Base-by-base conservation (phyloP, 2,113 vertebrate species). In the Stegostoma tigrinum region DNA sequence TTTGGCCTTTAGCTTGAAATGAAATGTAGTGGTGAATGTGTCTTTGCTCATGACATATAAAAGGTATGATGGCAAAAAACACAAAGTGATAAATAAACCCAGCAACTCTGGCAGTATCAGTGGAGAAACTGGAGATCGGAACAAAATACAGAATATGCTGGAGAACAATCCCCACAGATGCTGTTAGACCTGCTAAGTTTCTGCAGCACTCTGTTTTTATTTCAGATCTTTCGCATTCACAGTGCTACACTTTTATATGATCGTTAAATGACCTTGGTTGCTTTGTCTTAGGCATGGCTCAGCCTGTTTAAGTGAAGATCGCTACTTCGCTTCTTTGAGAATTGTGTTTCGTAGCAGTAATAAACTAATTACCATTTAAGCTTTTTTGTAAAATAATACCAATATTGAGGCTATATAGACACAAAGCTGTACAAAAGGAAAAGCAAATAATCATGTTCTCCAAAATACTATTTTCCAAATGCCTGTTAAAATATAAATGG, bases 1-100 rank as follows among this genome's bases (percentile, higher is more conserved):
- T 66, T 93, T 5, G 61, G 67, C 89, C 89, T 93, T 93, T 93
- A 23, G 89, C 61, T 93, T 93, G 89, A 38, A 93, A 66, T 93
- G 89, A 64, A 93, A 93, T 93, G 23, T 93, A 93, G 23, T 93
- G n/a, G 6, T 19, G 30, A 90, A 64, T 93, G 89, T 93, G 34
- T 64, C 89, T 66, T 93, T 93, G 61, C 34, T 42, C 34, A n/a
- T 66, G 61, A 93, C 61, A 67, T 64, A 67, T 66, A 93, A 66
- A 91, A 93, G 61, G 21, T n/a, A 61, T 61, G 12, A 61, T 61
- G 12, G 55, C 55, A 61, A 61, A 61, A 61, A 61, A 61, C 55
- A 61, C 0, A 61, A 61, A 61, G 55, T 61, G 55, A 7, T 61
- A 12, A 61, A 61, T 61, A 61, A 61, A 61, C 55, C 7, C 7